Conservation (phyloP, 2,797 vertebrate species). For the Leucoraja ocellata region DNA sequence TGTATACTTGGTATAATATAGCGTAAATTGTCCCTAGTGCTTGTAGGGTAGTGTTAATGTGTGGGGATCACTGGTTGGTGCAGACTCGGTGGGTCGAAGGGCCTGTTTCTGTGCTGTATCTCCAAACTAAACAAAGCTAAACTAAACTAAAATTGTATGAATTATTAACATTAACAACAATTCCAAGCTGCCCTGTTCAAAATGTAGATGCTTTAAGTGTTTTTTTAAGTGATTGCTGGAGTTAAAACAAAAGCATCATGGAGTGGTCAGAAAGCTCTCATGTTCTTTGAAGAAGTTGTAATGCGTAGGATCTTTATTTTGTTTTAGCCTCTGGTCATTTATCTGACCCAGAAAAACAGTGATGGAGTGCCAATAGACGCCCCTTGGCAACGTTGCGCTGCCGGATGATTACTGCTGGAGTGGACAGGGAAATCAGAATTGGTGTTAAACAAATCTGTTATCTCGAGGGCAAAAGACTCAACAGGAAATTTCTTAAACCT, state of each 20-base stretch:
- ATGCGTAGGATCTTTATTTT: slow-evolving; percentile 3
- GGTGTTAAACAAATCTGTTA: slow-evolving; percentile 39
- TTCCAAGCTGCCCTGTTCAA: background rate
- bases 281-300: slow-evolving; percentile 36
- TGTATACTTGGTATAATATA: too few species aligned
- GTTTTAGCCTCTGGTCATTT: slow-evolving; percentile 37
- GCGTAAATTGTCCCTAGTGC: too few species aligned
- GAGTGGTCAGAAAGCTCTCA: background rate
- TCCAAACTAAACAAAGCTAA: too few species aligned
- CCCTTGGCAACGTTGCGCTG: slow-evolving; percentile 40
- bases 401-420: slow-evolving; percentile 38
- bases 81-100: too few species aligned
- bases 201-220: background rate
- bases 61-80: too few species aligned
- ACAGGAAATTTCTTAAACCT: slow-evolving; percentile 39
- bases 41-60: too few species aligned
- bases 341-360: slow-evolving; percentile 38
- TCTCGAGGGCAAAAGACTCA: slow-evolving; percentile 41
- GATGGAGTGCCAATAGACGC: slow-evolving; percentile 17
- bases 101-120: too few species aligned
- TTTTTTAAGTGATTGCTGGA: background rate
- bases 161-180: background rate
- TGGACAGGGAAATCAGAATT: slow-evolving; percentile 39
- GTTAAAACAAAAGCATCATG: background rate
- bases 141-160: background rate